Evolutionary conservation across 1,140 invertebrate species (phyloP).

Genomic region (Drosophila auraria): DNA sequence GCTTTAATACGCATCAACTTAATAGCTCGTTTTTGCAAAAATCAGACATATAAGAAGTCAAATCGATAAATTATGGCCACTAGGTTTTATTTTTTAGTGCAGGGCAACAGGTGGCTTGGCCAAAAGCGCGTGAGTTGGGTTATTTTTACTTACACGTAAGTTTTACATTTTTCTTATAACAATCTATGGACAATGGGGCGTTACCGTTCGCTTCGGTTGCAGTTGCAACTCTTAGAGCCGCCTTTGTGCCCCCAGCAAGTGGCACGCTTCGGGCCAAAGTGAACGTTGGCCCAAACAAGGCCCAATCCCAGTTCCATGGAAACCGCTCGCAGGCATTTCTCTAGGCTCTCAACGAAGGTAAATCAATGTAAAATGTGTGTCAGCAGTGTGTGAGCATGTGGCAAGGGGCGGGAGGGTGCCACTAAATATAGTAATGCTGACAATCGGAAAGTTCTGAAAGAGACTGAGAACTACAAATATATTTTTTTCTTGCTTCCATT

Average conservation of each 20-base stretch:
- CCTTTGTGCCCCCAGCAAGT: constrained; percentile 26
- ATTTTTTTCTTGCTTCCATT: background rate
- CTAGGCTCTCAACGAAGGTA: constrained; percentile 39
- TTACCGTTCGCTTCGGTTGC: constrained; percentile 42
- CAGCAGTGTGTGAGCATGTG: constrained; percentile 54
- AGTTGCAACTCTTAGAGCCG: constrained; percentile 46
- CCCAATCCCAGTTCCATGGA: constrained; percentile 38
- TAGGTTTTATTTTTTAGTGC: constrained; percentile 4
- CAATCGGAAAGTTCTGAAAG: background rate
- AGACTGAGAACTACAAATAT: background rate
- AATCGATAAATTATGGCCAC: background rate
- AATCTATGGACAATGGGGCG: constrained; percentile 55
- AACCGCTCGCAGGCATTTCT: constrained; percentile 54
- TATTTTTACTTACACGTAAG: constrained; percentile 9
- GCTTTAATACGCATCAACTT: background rate
- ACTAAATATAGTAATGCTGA: background rate
- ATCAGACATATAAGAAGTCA: background rate
- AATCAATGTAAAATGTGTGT: constrained; percentile 68
- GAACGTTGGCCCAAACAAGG: constrained; percentile 39
- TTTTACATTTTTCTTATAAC: constrained; percentile 26
- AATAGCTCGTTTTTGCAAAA: background rate
- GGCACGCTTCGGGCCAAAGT: constrained; percentile 53
- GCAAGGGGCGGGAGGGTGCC: background rate
- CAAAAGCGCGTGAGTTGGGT: constrained; percentile 47
- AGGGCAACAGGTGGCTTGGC: constrained; percentile 61